Conservation (phyloP, 2,797 vertebrate genomes). For the Holocentrus rufus region DNA sequence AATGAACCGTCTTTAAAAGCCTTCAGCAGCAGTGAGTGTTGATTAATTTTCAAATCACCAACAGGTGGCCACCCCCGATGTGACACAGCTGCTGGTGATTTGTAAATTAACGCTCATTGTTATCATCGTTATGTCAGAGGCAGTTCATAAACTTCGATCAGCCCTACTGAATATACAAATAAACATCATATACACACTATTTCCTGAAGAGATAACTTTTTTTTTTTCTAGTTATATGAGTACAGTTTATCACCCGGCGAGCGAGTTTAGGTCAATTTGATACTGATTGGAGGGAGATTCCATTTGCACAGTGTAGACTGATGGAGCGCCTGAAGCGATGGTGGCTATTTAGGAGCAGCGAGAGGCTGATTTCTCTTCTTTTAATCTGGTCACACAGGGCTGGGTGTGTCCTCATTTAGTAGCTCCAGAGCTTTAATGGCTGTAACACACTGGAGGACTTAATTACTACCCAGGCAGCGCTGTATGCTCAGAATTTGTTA, state of each 20-base stretch:
- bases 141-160: constrained; percentile 15
- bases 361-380: constrained; percentile 66
- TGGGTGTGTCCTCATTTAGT: constrained; percentile 64
- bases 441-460: constrained; percentile 63
- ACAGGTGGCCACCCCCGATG: no score
- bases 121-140: constrained; percentile 30
- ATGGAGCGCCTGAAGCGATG: constrained; percentile 48
- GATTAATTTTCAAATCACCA: no score
- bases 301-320: constrained; percentile 32
- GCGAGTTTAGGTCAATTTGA: constrained; percentile 56
- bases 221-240: constrained; percentile 36
- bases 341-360: constrained; percentile 58
- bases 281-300: constrained; percentile 47
- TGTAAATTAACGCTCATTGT: constrained; percentile 13
- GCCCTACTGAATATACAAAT: constrained; percentile 19
- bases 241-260: constrained; percentile 48
- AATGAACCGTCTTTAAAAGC: no score
- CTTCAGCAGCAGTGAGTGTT: no score
- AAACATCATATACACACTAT: constrained; percentile 17
- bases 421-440: constrained; percentile 54
- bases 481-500: constrained; percentile 57
- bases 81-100: no score
- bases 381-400: constrained; percentile 66
- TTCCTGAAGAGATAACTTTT: constrained; percentile 23
- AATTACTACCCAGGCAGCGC: constrained; percentile 64